Percentiles rank a stretch among this genome's conserved stretches.
These are phyloP conservation scores for Ctenopoma multispine DNA, from an alignment of 2,797 vertebrate species.

Conservation along the genomic window DNA sequence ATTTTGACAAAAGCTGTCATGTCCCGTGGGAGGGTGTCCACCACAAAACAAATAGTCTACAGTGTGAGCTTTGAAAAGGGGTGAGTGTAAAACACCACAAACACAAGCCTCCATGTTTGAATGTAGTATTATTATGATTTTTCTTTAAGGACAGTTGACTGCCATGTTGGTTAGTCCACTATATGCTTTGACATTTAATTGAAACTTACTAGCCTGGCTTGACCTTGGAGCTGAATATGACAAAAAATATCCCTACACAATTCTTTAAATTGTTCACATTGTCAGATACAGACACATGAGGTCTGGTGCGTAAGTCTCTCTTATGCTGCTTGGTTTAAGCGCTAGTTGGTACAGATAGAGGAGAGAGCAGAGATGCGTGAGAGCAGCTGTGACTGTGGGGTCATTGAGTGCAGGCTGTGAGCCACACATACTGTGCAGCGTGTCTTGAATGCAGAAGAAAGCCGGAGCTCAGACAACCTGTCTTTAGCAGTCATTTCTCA, in stretches of 20 bases:
- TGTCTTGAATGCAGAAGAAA: conserved; percentile 68
- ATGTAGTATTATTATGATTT: conserved; percentile 7
- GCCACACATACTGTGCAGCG: conserved; percentile 60
- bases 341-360: conserved; percentile 37
- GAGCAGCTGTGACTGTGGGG: conserved; percentile 76
- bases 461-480: conserved; percentile 35
- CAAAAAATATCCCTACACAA: conserved; percentile 7
- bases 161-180: conserved; percentile 16
- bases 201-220: conserved; percentile 43
- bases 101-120: conserved; percentile 1
- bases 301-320: conserved; percentile 21
- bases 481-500: conserved; percentile 43
- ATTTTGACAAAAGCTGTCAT: conserved; percentile 8
- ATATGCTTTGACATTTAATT: conserved; percentile 18
- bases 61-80: conserved; percentile 4
- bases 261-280: conserved; percentile 17
- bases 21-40: not conserved
- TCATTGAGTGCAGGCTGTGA: conserved; percentile 72
- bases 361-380: conserved; percentile 56
- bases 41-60: conserved; percentile 15
- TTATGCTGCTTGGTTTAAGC: conserved; percentile 43
- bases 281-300: conserved; percentile 28
- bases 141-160: conserved; percentile 5
- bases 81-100: not conserved
- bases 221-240: conserved; percentile 73